These are phyloP conservation scores for Nasonia oneida DNA, from an alignment of 2,888 invertebrate species.

Conservation along the genomic window DNA sequence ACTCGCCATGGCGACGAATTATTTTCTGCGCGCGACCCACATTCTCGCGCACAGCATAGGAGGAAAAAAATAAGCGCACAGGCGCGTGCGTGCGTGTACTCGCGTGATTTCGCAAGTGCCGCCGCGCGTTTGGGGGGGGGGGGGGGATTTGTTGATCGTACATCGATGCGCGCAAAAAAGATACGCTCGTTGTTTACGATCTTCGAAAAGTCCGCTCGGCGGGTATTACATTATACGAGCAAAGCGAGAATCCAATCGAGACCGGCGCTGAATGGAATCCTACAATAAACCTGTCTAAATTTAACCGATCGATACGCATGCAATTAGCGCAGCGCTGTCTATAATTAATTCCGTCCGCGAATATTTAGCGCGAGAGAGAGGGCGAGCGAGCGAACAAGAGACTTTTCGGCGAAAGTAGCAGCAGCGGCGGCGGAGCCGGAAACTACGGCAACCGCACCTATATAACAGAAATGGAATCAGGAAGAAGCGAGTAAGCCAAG, in stretches of 20 bases:
- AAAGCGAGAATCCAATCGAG: no score
- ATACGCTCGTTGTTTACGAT: no score
- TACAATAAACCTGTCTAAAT: not conserved
- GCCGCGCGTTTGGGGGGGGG: no score
- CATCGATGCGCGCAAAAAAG: no score
- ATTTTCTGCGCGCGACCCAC: conserved; percentile 11
- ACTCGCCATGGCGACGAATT: conserved; percentile 14
- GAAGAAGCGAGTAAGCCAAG: not conserved
- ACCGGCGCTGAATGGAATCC: not conserved
- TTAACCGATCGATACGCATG: not conserved
- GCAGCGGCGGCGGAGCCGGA: no score
- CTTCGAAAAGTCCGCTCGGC: no score
- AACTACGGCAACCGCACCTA: not conserved
- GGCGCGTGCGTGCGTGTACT: not conserved
- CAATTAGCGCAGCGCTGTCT: conserved; percentile 1
- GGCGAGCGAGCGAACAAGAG: not conserved
- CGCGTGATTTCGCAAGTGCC: not conserved
- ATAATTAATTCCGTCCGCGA: not conserved
- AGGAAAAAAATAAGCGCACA: not conserved
- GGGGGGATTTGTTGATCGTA: not conserved
- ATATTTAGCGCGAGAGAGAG: not conserved
- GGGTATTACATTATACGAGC: no score
- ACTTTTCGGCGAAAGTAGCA: not conserved
- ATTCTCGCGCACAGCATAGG: not conserved
- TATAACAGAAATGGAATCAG: not conserved